These are phyloP conservation scores for Pharmacophagus antenor DNA, from an alignment of 2,888 invertebrate species.

Conservation along the genomic window DNA sequence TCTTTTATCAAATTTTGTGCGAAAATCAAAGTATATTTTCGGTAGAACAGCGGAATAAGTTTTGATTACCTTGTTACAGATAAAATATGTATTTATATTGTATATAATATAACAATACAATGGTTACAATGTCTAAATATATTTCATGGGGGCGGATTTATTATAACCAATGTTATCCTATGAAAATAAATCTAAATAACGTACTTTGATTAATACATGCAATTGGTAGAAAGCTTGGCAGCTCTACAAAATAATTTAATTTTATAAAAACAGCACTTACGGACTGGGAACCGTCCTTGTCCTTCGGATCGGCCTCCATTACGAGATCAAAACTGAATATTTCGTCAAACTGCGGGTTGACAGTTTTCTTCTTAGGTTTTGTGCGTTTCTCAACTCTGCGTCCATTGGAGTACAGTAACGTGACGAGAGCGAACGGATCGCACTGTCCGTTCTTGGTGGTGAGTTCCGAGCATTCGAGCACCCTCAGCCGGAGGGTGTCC, in stretches of 20 bases:
- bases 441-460: conserved; percentile 94
- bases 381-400: conserved; percentile 90
- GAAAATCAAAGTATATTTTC: not conserved
- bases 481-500: conserved; percentile 81
- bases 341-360: conserved; percentile 94
- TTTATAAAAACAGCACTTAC: conserved; percentile 56
- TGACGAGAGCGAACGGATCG: conserved; percentile 93
- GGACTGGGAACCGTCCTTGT: conserved; percentile 78
- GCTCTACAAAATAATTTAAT: not conserved
- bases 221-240: not conserved
- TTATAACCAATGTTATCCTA: too few species aligned
- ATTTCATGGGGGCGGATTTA: not conserved
- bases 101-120: not conserved
- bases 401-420: conserved; percentile 89
- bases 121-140: not conserved
- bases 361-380: conserved; percentile 93
- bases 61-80: not conserved
- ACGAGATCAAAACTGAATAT: conserved; percentile 88
- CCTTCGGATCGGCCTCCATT: conserved; percentile 79
- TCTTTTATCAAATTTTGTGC: not conserved
- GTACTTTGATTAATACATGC: too few species aligned
- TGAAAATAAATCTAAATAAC: too few species aligned
- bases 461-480: conserved; percentile 92
- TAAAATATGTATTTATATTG: not conserved
- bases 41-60: not conserved